A percentile compares a stretch with the other conserved stretches of the same genome.
Conservation (phyloP, 2,797 vertebrate genomes). For the Hippopotamyrus pictus region DNA sequence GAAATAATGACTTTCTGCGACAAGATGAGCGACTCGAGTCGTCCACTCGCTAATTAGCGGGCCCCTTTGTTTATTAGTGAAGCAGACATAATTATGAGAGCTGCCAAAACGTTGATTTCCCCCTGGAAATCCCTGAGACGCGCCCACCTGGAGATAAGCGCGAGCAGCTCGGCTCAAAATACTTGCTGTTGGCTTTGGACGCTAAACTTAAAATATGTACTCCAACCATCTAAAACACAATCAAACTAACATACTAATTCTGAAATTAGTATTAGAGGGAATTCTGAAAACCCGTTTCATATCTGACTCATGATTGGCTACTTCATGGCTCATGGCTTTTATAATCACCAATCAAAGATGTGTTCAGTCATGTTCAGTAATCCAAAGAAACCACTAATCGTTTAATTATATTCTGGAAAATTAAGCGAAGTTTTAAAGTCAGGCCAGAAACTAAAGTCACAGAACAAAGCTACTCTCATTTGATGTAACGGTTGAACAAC, state of each 20-base stretch:
- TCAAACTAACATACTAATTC: not conserved
- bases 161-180: not conserved
- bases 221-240: constrained; percentile 21
- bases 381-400: not conserved
- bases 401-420: not conserved
- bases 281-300: not conserved
- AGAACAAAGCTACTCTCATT: not conserved
- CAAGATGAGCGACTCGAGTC: constrained; percentile 59
- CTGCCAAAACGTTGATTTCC: constrained; percentile 62
- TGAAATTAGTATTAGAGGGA: too few species aligned
- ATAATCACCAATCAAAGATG: not conserved
- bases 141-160: constrained; percentile 37
- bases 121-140: constrained; percentile 47
- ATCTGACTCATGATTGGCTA: not conserved
- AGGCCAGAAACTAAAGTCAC: not conserved
- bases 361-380: not conserved
- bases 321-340: not conserved
- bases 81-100: constrained; percentile 73
- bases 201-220: not conserved
- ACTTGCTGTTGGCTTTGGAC: not conserved
- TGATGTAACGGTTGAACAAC: not conserved
- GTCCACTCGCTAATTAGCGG: constrained; percentile 68
- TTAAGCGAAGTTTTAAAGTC: not conserved
- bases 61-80: constrained; percentile 67
- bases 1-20: constrained; percentile 58